Base-by-base conservation (phyloP, 2,797 vertebrate genomes). In the Rhinichthys osculus region DNA sequence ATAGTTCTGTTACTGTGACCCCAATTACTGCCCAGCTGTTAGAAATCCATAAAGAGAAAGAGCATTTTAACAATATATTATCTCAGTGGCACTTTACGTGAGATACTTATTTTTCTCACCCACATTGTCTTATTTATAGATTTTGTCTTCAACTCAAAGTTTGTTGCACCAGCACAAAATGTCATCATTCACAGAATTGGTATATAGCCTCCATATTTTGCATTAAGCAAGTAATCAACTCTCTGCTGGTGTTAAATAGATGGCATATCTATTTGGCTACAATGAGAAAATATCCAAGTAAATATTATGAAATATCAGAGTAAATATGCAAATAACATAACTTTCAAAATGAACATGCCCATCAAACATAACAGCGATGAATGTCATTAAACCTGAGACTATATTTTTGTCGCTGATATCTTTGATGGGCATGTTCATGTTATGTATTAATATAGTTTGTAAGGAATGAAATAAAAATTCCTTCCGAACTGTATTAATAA, bases 111-210 rank as follows among this genome's bases (percentile, higher is more conserved):
- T 80, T 30, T 47, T 67, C 62, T 69, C 44, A 69, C 64, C 78
- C 64, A 69, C 64, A 69, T 52, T 11, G 42, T 69, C 27, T 50
- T 81, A 81, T 81, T 81, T 81, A 69, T 69, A 50, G 78, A 81
- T 38, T 50, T 35, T 69, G 19, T 69, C 62, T 81, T 69, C 4
- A 69, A 35, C 62, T 81, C 7, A 81, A 69, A 33, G 42, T 57
- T 57, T 57, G 30, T 77, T 38, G 7, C 35, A 0, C 17, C 35
- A 69, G 33, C 35, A 9, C 0, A 69, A 69, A 35, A 23, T 47
- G 21, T 69, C 11, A 69, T 81, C 44, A 44, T 44, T 69, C 30
- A 69, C 6, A 69, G 78, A 52, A 33, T 50, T 50, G 6, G 6
- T 52, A 50, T 44, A 47, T 57, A 78, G 59, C 2, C 52, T 35